Evolutionary conservation across 1,140 invertebrate genomes (phyloP).

Genomic region (Drosophila rufa): DNA sequence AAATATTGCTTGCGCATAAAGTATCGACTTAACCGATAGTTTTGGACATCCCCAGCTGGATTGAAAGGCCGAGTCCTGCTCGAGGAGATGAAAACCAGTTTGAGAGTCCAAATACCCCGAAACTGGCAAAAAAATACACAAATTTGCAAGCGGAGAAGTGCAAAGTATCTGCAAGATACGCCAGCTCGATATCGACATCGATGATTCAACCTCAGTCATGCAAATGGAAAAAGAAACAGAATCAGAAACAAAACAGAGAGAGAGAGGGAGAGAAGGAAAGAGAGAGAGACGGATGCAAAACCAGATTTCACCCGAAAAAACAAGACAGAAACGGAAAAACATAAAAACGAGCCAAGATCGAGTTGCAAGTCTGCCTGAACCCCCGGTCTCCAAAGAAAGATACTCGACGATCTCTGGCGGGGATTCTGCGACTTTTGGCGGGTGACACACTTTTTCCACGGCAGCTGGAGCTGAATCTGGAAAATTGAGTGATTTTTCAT

Average conservation of each 20-base stretch:
- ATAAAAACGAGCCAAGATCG: conserved; percentile 62
- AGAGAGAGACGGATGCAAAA: conserved; percentile 48
- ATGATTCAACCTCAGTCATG: conserved; percentile 73
- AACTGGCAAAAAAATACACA: conserved; percentile 33
- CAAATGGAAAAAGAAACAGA: conserved; percentile 71
- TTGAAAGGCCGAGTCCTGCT: conserved; percentile 37
- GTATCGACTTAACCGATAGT: background rate
- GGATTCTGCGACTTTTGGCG: conserved; percentile 38
- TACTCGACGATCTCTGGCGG: conserved; percentile 21
- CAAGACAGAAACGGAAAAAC: conserved; percentile 29
- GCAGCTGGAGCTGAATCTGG: conserved; percentile 33
- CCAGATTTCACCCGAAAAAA: conserved; percentile 71
- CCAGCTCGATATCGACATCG: conserved; percentile 65
- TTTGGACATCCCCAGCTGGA: conserved; percentile 4
- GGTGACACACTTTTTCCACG: conserved; percentile 68
- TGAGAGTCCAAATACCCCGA: conserved; percentile 64
- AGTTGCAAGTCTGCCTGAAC: conserved; percentile 61
- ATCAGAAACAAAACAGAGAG: conserved; percentile 34
- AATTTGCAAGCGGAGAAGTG: conserved; percentile 57
- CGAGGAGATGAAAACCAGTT: conserved; percentile 52
- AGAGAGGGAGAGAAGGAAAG: conserved; percentile 7
- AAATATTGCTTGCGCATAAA: no score
- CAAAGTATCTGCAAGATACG: conserved; percentile 71
- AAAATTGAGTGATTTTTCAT: conserved; percentile 68
- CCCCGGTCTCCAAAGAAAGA: conserved; percentile 14